phyloP scores from a whole-genome alignment of 2,888 invertebrate species.

The Diaphora mendica region DNA sequence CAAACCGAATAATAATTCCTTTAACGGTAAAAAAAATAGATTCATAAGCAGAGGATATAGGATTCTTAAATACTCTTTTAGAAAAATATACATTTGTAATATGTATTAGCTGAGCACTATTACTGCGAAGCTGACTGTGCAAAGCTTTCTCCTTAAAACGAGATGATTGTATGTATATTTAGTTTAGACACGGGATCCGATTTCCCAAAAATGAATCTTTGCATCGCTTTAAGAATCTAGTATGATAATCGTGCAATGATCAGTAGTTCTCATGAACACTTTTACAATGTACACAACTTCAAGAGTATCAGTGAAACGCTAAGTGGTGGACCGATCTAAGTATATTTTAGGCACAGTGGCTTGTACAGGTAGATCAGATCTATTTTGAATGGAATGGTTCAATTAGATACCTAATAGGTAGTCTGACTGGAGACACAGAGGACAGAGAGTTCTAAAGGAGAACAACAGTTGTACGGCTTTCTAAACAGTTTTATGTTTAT shows the following conservation, averaged over 20 bases:
- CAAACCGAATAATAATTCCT: too few species aligned
- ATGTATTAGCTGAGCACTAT: not conserved
- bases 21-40: not conserved
- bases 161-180: too few species aligned
- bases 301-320: not conserved
- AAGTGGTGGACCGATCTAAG: not conserved
- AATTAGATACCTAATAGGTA: not conserved
- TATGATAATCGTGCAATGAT: too few species aligned
- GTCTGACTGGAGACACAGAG: not conserved
- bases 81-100: too few species aligned
- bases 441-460: too few species aligned
- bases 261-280: too few species aligned
- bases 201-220: too few species aligned
- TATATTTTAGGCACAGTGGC: not conserved
- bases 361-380: not conserved
- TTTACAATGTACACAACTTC: not conserved
- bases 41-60: not conserved
- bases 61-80: not conserved
- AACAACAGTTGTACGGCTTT: not conserved
- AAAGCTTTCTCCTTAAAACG: too few species aligned
- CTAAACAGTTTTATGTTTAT: not conserved
- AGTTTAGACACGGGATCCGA: too few species aligned
- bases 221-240: too few species aligned
- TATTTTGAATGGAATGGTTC: not conserved
- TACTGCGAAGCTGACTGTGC: not conserved